These are phyloP conservation scores for Sinocyclocheilus grahami DNA, from an alignment of 2,113 vertebrate genomes.

Conservation along the genomic window DNA sequence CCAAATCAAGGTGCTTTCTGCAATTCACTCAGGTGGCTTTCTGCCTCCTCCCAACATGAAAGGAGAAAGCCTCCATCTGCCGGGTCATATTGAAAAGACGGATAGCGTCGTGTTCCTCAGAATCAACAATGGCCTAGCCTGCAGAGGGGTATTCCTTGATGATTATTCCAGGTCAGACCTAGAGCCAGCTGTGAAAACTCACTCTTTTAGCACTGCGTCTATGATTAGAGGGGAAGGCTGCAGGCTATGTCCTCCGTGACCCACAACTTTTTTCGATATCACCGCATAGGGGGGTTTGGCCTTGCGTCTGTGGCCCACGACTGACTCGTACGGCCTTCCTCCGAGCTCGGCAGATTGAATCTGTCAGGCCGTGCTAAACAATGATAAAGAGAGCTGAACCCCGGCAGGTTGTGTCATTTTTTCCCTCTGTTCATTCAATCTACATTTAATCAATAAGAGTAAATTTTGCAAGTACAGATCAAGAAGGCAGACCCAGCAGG, in stretches of 20 bases:
- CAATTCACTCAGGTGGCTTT: slow-evolving; percentile 77
- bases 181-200: slow-evolving; percentile 77
- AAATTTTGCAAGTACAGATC: slow-evolving; percentile 78
- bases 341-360: slow-evolving; percentile 86
- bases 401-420: slow-evolving; percentile 79
- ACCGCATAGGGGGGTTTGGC: slow-evolving; percentile 71
- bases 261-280: slow-evolving; percentile 84
- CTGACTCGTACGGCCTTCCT: slow-evolving; percentile 80
- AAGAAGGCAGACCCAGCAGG: slow-evolving; percentile 66
- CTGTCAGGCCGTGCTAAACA: slow-evolving; percentile 86
- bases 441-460: slow-evolving; percentile 90
- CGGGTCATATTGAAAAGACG: slow-evolving; percentile 84
- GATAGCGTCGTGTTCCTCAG: slow-evolving; percentile 82
- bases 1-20: slow-evolving; percentile 80
- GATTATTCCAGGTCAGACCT: slow-evolving; percentile 74
- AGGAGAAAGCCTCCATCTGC: slow-evolving; percentile 81
- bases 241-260: slow-evolving; percentile 84
- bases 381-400: slow-evolving; percentile 81
- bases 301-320: slow-evolving; percentile 73
- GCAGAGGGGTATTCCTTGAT: slow-evolving; percentile 82
- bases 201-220: slow-evolving; percentile 77
- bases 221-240: slow-evolving; percentile 79
- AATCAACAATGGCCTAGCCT: slow-evolving; percentile 80
- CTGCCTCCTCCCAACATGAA: slow-evolving; percentile 73
- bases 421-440: slow-evolving; percentile 82